Evolutionary conservation across 1,140 invertebrate genomes (phyloP), one percentile per base, ranked within the genome.

Genomic region (Asobara japonica): DNA sequence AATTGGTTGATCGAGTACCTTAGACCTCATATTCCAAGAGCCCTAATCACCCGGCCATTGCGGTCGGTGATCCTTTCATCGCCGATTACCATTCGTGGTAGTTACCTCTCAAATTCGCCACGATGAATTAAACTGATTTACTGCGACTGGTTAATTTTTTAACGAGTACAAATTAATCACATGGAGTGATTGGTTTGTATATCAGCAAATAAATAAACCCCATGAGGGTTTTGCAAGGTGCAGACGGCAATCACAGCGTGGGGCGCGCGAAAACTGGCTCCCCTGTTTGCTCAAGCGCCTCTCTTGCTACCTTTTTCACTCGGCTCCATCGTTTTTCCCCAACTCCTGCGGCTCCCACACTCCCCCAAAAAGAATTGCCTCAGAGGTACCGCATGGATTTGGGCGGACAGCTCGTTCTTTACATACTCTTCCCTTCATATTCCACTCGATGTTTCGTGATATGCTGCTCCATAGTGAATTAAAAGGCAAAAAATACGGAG

Each of bases 181-280:
- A n/a, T n/a, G n/a, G n/a, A n/a, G n/a, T n/a, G n/a, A n/a, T n/a
- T n/a, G n/a, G n/a, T n/a, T n/a, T n/a, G n/a, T n/a, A n/a, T n/a
- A n/a, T n/a, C n/a, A n/a, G n/a, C n/a, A n/a, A n/a, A n/a, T n/a
- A n/a, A n/a, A n/a, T n/a, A n/a, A n/a, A n/a, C n/a, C n/a, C n/a
- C n/a, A n/a, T 36, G 31, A 36, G 31, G 31, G 11, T 48, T 38
- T 41, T 22, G 77, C 74, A 76, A 81, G 77, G 77, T 80, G 79
- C 65, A 75, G 78, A 80, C 78, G 76, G 68, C 71, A 73, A 70
- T 36, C 69, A 66, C 74, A 77, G 77, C 75, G 69, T 74, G 72
- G 75, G 74, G 74, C 71, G 79, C 71, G 79, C 77, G 78, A 81
- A 79, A 81, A 79, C 76, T 79, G 77, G 77, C 78, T 79, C 72